A percentile compares a stretch with the other conserved stretches of the same genome.
These are phyloP conservation scores for Blastomussa wellsi DNA, from an alignment of 92 coral and sea anemone species.

Conservation along the genomic window DNA sequence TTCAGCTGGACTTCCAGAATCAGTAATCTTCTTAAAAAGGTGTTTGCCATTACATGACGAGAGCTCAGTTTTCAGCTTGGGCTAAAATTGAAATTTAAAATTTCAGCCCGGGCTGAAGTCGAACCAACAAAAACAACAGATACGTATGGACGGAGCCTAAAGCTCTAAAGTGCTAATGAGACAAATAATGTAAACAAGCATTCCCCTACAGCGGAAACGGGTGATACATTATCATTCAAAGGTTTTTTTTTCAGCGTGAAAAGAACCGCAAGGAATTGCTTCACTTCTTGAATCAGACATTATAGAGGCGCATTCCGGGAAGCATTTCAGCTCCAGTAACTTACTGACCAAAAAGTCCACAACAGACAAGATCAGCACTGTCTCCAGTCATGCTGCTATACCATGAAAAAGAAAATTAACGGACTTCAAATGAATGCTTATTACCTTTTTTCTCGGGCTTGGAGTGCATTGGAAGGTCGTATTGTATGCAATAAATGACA, in stretches of 20 bases:
- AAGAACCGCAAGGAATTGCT: constrained; percentile 85
- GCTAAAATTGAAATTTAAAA: too few species aligned
- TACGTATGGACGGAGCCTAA: too few species aligned
- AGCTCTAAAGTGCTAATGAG: too few species aligned
- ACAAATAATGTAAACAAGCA: too few species aligned
- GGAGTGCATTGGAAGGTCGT: neutral
- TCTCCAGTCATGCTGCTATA: neutral
- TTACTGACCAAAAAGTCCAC: neutral
- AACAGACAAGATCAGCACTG: too few species aligned
- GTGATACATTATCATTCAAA: neutral
- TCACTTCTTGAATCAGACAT: constrained; percentile 78
- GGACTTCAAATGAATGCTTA: neutral
- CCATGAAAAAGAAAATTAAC: neutral
- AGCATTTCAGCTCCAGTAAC: neutral
- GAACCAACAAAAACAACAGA: too few species aligned
- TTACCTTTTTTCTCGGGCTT: neutral
- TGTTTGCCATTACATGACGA: too few species aligned
- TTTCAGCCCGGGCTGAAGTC: too few species aligned
- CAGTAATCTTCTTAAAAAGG: too few species aligned
- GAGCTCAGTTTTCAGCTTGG: too few species aligned
- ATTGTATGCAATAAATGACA: neutral
- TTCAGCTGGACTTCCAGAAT: too few species aligned
- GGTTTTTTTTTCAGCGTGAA: constrained; percentile 65
- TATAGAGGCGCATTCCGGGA: constrained; percentile 35
- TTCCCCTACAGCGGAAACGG: neutral